Evolutionary conservation across 2,113 vertebrate genomes (phyloP), one percentile per base, ranked within the genome.

Genomic region (Cyanistes caeruleus): DNA sequence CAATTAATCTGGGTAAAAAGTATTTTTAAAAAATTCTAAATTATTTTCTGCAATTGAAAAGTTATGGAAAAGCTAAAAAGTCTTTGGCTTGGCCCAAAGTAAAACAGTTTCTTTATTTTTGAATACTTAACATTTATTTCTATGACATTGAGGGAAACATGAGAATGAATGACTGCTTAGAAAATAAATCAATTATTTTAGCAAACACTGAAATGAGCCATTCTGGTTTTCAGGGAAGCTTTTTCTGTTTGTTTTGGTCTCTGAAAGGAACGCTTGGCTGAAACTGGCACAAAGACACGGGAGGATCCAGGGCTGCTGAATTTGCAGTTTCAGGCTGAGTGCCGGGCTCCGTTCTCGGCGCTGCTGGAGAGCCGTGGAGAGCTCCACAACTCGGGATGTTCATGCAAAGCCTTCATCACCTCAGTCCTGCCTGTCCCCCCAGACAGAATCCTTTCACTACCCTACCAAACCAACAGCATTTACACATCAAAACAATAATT

Each of bases 401-500:
- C 73, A 9, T 33, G 60, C 79, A 94, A 84, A 60, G 49, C 24
- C 41, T 56, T 87, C 10, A 84, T 90, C 55, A 6, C 90, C 83
- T 84, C 41, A 31, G 44, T 46, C 68, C n/a, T 68, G 44, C 75
- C 68, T 90, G 90, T 95, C 88, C 93, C 85, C 90, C 31, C 60
- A 84, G 63, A 93, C 39, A 89, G 76, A 84, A 78, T 75, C 89
- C 92, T 93, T 92, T 88, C 93, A 72, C 90, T 92, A 1, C 58
- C 49, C 79, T 14, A 95, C 53, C 76, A 84, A 94, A 95, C 88
- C 88, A 62, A 82, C 82, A 93, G 87, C 73, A 93, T 96, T 94
- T 94, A 89, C 85, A 94, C 95, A 90, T 97, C 95, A 97, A 96
- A 96, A 96, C 88, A 90, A 94, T 96, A 95, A 97, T 96, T 97